Percentiles rank a stretch among this genome's conserved stretches.
Conservation (phyloP, 2,797 vertebrate species). For the Paedocypris micromegethes region DNA sequence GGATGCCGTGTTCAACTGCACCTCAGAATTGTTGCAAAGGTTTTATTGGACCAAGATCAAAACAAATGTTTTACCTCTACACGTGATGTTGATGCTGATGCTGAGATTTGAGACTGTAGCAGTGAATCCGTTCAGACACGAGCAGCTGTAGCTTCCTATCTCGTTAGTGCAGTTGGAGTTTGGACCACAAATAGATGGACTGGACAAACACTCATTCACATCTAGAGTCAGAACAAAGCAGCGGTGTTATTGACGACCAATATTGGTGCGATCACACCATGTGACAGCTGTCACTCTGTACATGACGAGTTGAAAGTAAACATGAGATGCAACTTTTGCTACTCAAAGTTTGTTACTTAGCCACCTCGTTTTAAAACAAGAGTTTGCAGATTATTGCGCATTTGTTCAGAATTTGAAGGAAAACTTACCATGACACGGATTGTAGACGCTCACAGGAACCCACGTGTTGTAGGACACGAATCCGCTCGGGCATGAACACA, state of each 20-base stretch:
- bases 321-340: no score
- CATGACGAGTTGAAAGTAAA: not conserved
- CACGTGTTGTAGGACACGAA: not conserved
- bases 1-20: no score
- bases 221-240: not conserved
- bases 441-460: not conserved
- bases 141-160: not conserved
- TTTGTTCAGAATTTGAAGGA: not conserved
- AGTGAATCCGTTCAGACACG: slow-evolving; percentile 17
- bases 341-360: not conserved
- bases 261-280: not conserved
- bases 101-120: not conserved
- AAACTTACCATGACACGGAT: slow-evolving; percentile 21
- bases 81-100: not conserved
- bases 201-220: not conserved
- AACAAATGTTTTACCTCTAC: not conserved
- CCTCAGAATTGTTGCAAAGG: no score
- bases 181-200: slow-evolving; percentile 7
- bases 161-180: not conserved
- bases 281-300: not conserved
- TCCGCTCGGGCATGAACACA: slow-evolving; percentile 31
- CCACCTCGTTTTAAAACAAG: not conserved
- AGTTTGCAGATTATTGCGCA: not conserved
- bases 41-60: no score
- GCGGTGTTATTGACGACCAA: no score